Base-by-base conservation (phyloP, 2,797 vertebrate genomes). In the Ispidina picta region DNA sequence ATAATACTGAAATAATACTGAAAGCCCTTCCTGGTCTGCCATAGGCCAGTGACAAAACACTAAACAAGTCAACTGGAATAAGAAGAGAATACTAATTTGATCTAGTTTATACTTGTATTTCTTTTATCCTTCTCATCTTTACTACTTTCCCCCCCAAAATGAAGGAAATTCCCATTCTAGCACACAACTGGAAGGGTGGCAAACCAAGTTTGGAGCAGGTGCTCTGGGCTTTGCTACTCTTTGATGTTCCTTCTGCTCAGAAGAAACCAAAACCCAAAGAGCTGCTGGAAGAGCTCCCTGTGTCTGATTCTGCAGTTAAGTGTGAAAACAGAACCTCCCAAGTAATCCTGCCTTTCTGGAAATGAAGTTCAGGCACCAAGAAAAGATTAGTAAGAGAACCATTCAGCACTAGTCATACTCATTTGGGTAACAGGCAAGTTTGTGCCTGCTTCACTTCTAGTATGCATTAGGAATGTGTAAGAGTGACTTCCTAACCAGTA, bases 391-490 rank as follows among this genome's bases (percentile, higher is more conserved):
- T 86, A 78, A 88, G 88, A 88, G 49, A 76, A 86, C 76, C 77
- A 71, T 70, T 74, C 79, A 92, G 60, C 58, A 15, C 37, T 73
- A 81, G 70, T 94, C 92, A 89, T 70, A 39, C 70, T 93, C 66
- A 72, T 73, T 90, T 94, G 86, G 55, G 56, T 75, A 93, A 70
- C 56, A 88, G 71, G 78, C 93, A 94, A 88, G 86, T 90, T 88
- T 59, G 81, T 92, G 69, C 93, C 90, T 95, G 95, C 54, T 31
- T 69, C 29, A 28, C 60, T 86, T 83, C 82, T 88, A 46, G 44
- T 55, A 28, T 80, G 86, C 84, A 71, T 92, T 59, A 76, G 76
- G 69, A 75, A 58, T 44, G 22, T 80, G 41, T 35, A 33, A 80
- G 75, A 71, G 77, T 72, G 86, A 77, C 75, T 95, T 95, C 87